Percentiles rank a stretch among this genome's conserved stretches.
These are phyloP conservation scores for Aegithalos caudatus DNA, from an alignment of 2,113 vertebrate species.

Conservation along the genomic window DNA sequence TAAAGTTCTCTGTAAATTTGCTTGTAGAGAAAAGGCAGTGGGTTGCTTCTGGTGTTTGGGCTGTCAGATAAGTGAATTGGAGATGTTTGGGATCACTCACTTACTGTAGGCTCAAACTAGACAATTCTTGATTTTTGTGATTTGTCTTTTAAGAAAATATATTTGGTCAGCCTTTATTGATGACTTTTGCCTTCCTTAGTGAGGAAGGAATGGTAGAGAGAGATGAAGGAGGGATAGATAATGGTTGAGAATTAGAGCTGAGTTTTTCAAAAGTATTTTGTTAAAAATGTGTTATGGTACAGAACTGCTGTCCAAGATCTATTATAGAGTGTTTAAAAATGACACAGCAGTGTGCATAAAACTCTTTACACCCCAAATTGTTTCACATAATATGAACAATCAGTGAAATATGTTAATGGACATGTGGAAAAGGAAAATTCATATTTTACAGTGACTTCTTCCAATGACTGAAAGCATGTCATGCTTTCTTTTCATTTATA, in stretches of 20 bases:
- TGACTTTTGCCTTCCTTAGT: not conserved
- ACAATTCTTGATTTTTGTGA: not conserved
- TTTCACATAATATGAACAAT: not conserved
- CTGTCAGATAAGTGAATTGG: not conserved
- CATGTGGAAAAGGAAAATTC: not conserved
- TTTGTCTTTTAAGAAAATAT: not conserved
- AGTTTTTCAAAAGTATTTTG: not conserved
- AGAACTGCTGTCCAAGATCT: not conserved
- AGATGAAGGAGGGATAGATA: not conserved
- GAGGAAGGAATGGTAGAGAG: not conserved
- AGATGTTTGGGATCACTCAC: not conserved
- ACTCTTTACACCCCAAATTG: not conserved
- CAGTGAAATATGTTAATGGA: not conserved
- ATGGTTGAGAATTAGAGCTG: not conserved
- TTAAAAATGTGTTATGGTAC: not conserved
- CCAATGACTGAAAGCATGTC: not conserved
- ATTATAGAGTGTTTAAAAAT: not conserved
- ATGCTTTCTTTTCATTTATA: not conserved
- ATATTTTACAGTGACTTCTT: slow-evolving; percentile 4
- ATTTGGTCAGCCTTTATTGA: not conserved
- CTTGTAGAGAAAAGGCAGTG: not conserved
- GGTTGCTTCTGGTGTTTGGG: not conserved
- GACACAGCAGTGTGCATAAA: not conserved
- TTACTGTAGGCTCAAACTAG: not conserved
- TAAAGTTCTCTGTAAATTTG: not conserved